Base-by-base conservation (phyloP, 1,140 invertebrate genomes). In the Lordiphosa collinella region DNA sequence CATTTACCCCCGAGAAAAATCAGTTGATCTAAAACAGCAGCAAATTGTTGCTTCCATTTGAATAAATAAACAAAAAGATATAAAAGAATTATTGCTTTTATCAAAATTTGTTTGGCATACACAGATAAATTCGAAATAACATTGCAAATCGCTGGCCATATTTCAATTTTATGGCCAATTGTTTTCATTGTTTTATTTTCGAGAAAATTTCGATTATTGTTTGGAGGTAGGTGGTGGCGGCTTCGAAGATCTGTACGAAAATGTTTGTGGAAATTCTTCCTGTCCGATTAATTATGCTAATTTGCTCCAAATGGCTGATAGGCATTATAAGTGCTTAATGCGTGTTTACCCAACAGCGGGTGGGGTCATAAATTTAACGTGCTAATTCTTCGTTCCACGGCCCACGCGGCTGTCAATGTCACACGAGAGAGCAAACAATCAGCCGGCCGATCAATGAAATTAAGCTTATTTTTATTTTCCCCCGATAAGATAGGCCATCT, bases 151-250 rank as follows among this genome's bases (percentile, higher is more conserved):
- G 56, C 34, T 14, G 53, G 25, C 34, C 46, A 62, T 78, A 63
- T 63, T 50, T 78, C 74, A 79, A 59, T 78, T 73, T 67, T 49
- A 79, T 79, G 38, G 67, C 49, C 46, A 49, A 51, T 64, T 55
- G 61, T 55, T 55, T 62, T 64, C 41, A 25, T 18, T 25, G 34
- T 22, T 35, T 47, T 53, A 13, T 36, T 55, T 46, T 41, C 50
- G 64, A 65, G 47, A 22, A 22, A 25, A 55, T 54, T 18, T 18
- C 18, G 18, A 18, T 18, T 3, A 18, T 18, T 18, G 18, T 18
- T 18, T 18, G 18, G 18, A n/a, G n/a, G n/a, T n/a, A n/a, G n/a
- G n/a, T n/a, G n/a, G n/a, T n/a, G n/a, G n/a, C n/a, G n/a, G n/a
- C n/a, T n/a, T 25, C 49, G 32, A 36, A 8, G 10, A 34, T 56